Evolutionary conservation across 2,113 vertebrate species (phyloP).

Genomic region (Bos taurus): ARS-UCD2.0 NC_037333.1:57204501-57205000

Average conservation of each 20-base stretch:
- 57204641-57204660: not conserved
- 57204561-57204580: not conserved
- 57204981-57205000: not conserved
- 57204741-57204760: not conserved
- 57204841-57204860: not conserved
- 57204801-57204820: not conserved
- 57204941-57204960: not conserved
- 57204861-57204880: not conserved
- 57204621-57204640: not conserved
- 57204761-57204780: constrained; percentile 20
- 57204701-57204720: not conserved
- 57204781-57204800: not conserved
- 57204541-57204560: not conserved
- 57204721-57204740: not conserved
- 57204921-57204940: not conserved
- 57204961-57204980: not conserved
- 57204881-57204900: not conserved
- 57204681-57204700: not conserved
- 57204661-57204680: not conserved
- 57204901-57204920: not conserved
- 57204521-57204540: not conserved
- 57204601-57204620: not conserved
- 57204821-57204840: not conserved
- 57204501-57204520: constrained; percentile 51
- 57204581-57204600: not conserved